phyloP scores from a whole-genome alignment of 2,888 invertebrate species.

The Parnassius orleans region DNA sequence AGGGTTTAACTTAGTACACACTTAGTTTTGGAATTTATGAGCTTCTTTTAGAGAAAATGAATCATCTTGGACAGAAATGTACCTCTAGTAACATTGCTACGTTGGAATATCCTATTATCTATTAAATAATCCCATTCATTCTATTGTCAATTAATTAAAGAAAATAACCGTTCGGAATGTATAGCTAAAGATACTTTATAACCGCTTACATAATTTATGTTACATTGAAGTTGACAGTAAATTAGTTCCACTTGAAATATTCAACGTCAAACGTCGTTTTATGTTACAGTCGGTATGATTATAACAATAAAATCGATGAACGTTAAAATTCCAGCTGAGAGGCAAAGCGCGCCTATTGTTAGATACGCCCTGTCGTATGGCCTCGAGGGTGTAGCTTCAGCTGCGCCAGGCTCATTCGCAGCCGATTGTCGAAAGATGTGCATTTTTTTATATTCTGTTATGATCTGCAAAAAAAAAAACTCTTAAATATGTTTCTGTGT shows the following conservation, averaged over 20 bases:
- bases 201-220: background rate
- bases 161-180: too few species aligned
- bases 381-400: background rate
- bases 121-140: too few species aligned
- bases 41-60: too few species aligned
- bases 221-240: background rate
- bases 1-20: too few species aligned
- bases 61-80: too few species aligned
- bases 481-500: too few species aligned
- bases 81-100: too few species aligned
- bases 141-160: too few species aligned
- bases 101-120: too few species aligned
- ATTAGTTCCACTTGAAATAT: background rate
- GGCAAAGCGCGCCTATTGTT: conserved; percentile 40
- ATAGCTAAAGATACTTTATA: background rate
- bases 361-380: conserved; percentile 42
- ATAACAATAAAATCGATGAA: conserved; percentile 37
- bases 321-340: conserved; percentile 39
- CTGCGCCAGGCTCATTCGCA: conserved; percentile 30
- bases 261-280: background rate
- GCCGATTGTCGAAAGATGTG: conserved; percentile 1
- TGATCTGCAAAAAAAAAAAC: conserved; percentile 33
- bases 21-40: too few species aligned
- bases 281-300: background rate
- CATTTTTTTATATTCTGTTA: conserved; percentile 32